Evolutionary conservation across 2,797 vertebrate genomes (phyloP), one percentile per base, ranked within the genome.

Genomic region (Pangasius larnaudii): DNA sequence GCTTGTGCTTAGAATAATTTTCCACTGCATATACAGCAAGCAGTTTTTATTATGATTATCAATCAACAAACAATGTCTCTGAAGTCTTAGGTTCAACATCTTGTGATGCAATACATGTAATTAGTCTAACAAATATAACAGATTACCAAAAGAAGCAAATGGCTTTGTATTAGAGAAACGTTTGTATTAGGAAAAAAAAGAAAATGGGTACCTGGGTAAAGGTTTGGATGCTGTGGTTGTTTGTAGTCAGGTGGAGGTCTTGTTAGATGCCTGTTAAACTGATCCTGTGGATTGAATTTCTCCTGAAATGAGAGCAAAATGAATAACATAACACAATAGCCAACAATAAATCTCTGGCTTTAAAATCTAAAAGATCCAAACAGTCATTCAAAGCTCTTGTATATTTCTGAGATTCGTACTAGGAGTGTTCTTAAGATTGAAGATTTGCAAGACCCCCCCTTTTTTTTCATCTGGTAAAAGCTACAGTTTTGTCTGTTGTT

Each of bases 161-260:
- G 30, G 30, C 36, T 79, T 56, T 36, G n/a, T 79, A 56, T 56
- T 11, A 33, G 71, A 42, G 18, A 27, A 61, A 78, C 5, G 30
- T 72, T 46, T 46, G 46, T 46, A 46, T 9, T 49, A 10, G 53
- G 42, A 61, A 87, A 42, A 42, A 71, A 87, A 88, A 61, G 24
- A 10, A 13, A 10, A 61, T 19, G 85, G 90, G 90, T 94, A 99
- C 98, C 96, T 93, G 97, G 90, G 92, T 97, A 99, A 72, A 96
- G 95, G 85, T 94, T 96, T 90, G 95, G 85, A 90, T 97, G 96
- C 80, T 97, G 97, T 69, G 98, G 94, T 92, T 99, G 98, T 95
- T 99, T 98, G 89, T 99, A 99, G 91, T 99, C 98, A 9, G 98
- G 98, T 3, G 98, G 98, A 2, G 98, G 98, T 87, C 98, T 96